These are phyloP conservation scores for Euwallacea fornicatus DNA, from an alignment of 1,140 invertebrate genomes.

Conservation along the genomic window DNA sequence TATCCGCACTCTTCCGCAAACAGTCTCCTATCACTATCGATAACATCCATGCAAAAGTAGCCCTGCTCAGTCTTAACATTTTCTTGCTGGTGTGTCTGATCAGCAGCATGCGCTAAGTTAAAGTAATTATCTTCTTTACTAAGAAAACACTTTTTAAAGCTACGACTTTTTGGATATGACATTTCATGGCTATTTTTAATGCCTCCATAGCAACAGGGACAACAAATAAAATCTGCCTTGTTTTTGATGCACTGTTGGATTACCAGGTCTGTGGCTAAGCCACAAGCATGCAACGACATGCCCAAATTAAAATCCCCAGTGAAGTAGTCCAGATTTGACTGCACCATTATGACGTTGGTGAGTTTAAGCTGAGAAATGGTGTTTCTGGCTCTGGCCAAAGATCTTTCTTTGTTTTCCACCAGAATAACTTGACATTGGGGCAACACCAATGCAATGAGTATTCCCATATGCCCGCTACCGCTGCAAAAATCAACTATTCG, in stretches of 20 bases:
- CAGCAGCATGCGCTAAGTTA: conserved; percentile 83
- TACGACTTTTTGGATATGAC: conserved; percentile 70
- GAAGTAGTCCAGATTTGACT: conserved; percentile 87
- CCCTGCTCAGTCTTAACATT: conserved; percentile 73
- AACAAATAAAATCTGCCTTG: conserved; percentile 82
- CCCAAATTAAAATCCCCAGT: conserved; percentile 79
- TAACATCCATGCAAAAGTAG: conserved; percentile 79
- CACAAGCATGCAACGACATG: conserved; percentile 89
- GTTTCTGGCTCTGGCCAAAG: conserved; percentile 71
- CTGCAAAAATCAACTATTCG: conserved; percentile 93
- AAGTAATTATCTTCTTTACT: conserved; percentile 59
- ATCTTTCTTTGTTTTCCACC: conserved; percentile 92
- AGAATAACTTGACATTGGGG: conserved; percentile 77
- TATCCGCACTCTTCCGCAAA: conserved; percentile 77
- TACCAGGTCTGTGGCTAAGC: conserved; percentile 91
- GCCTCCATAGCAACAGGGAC: conserved; percentile 93
- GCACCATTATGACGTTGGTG: conserved; percentile 78
- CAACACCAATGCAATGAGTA: conserved; percentile 78
- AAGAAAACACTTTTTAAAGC: conserved; percentile 54
- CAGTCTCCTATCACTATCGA: conserved; percentile 82
- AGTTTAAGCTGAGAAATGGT: conserved; percentile 71
- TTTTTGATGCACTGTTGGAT: conserved; percentile 78
- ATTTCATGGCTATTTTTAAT: conserved; percentile 74
- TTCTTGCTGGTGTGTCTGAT: conserved; percentile 79
- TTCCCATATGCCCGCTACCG: conserved; percentile 89